Evolutionary conservation across 2,888 invertebrate genomes (phyloP), one percentile per base, ranked within the genome.

Genomic region (Alcis repandata): DNA sequence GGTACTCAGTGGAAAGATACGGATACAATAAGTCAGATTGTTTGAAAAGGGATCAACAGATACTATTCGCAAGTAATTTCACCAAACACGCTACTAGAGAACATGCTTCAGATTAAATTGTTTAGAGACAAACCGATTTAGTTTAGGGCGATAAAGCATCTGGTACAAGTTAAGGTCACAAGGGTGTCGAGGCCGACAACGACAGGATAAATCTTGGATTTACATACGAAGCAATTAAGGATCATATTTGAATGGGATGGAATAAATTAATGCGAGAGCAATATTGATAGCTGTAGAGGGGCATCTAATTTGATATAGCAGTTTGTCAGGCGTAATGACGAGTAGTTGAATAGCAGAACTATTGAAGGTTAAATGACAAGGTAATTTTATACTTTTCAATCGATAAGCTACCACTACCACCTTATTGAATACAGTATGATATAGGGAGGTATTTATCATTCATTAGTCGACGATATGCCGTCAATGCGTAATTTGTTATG

Each of bases 21-120:
- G 1, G 20, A 49, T 32, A 15, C 32, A 49, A 49, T 46, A 46
- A 15, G 32, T 49, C 32, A 32, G 48, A 36, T 51, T 19, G 36
- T 51, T 36, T 20, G 13, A 38, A 51, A 36, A 20, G 33, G 51
- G 33, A 51, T n/a, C 51, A 49, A 33, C 49, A 13, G 13, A 13
- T 17, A 36, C 2, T 46, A 63, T 63, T 51, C 38, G 38, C 58
- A 59, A 63, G 38, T 41, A 53, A 59, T 59, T 63, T 36, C 59
- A 59, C 53, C 51, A 46, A 60, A 60, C 22, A 64, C 17, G 54
- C 54, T 43, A 17, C 46, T 51, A 52, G 52, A 41, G 57, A 57
- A 51, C 40, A 65, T 52, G 60, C n/a, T 52, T 36, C 10, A 45
- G 51, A 52, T 65, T 54, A 65, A 65, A 65, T 60, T 60, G 60